phyloP scores from a whole-genome alignment of 2,888 invertebrate species.

The Cerastis rubricosa region DNA sequence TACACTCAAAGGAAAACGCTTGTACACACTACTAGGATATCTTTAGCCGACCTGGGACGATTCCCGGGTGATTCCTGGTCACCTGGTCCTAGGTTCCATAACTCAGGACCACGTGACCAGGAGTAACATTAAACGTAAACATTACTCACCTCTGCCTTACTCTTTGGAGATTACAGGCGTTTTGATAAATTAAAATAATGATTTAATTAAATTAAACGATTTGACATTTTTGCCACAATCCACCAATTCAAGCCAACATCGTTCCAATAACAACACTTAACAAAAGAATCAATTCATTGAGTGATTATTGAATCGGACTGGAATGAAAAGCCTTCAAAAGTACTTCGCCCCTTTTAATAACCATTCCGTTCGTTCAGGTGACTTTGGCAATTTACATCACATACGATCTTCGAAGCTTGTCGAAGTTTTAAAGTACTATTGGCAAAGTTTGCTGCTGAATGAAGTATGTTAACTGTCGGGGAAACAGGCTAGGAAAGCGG shows the following conservation, averaged over 20 bases:
- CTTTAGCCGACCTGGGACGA: too few species aligned
- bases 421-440: conserved; percentile 57
- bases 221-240: background rate
- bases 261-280: conserved; percentile 18
- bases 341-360: conserved; percentile 22
- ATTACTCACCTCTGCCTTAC: background rate
- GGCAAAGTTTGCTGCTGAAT: conserved; percentile 50
- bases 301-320: conserved; percentile 9
- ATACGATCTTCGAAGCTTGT: conserved; percentile 45
- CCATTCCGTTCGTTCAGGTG: conserved; percentile 32
- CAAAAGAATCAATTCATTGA: conserved; percentile 15
- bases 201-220: background rate
- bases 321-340: conserved; percentile 4
- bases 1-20: too few species aligned
- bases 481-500: conserved; percentile 15
- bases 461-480: conserved; percentile 39
- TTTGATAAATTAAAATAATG: too few species aligned
- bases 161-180: background rate
- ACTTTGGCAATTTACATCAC: conserved; percentile 48
- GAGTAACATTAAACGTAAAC: too few species aligned
- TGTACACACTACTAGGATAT: too few species aligned
- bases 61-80: too few species aligned
- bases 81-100: too few species aligned
- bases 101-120: too few species aligned
- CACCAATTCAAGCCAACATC: background rate